Base-by-base conservation (phyloP, 2,888 invertebrate genomes). In the Norana najaformis region DNA sequence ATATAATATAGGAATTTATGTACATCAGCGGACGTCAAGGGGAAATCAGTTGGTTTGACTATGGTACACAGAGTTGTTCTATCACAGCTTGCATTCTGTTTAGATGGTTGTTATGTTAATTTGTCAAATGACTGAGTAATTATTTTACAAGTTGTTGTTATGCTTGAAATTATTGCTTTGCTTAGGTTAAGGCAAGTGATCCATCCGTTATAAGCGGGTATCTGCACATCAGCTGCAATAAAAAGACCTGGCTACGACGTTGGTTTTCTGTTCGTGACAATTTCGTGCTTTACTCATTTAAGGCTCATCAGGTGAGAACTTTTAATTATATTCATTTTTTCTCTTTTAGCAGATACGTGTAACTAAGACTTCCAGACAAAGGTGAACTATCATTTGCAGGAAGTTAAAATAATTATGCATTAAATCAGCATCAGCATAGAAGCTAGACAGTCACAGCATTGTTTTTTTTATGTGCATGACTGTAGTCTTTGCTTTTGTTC, bases 201-300 rank as follows among this genome's bases (percentile, higher is more conserved):
- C 88, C 95, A 0, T 95, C 95, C 83, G 95, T 96, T 83, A 95
- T 94, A 83, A 92, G 95, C 82, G 96, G 96, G 30, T 96, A 95
- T 93, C 94, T 96, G 35, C 89, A 93, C 69, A 92, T 93, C 83
- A 93, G 94, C 85, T 92, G 92, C 47, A 94, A 94, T 91, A 95
- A 95, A 85, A 95, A 95, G 92, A 95, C 95, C 6, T 96, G 96
- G 96, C 94, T 94, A 34, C 94, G 94, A 91, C 94, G 96, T 91
- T 96, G 96, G 96, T 96, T 96, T 93, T 95, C 96, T 1, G 95
- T 96, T 37, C 96, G 96, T 91, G 93, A 94, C 13, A 96, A 96
- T 92, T 96, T 96, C 93, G 96, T 96, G 83, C 94, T 96, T 6
- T 96, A 96, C 92, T 95, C 95, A 39, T 95, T 94, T 93, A 94